Evolutionary conservation across 2,113 vertebrate genomes (phyloP).

Genomic region (Siphamia tubifer): DNA sequence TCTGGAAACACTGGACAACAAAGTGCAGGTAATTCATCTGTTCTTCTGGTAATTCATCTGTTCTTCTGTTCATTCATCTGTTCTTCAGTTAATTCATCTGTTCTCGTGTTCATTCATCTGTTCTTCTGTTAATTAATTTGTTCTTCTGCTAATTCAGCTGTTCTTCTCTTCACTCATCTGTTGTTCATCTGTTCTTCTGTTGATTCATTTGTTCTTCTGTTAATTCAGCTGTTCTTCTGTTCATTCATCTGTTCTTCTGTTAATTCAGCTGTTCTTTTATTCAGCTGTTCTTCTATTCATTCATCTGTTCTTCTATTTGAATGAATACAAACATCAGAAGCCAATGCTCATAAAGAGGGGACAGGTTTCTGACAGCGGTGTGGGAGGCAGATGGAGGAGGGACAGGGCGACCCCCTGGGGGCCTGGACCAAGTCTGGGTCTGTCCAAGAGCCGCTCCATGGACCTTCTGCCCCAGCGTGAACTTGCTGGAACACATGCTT

Average conservation of each 20-base stretch:
- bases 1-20: conserved; percentile 37
- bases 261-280: conserved; percentile 21
- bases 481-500: conserved; percentile 37
- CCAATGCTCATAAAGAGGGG: not conserved
- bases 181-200: not conserved
- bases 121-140: no score
- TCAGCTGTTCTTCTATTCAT: not conserved
- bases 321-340: not conserved
- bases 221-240: conserved; percentile 29
- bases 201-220: not conserved
- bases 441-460: conserved; percentile 66
- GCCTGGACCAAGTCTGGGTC: not conserved
- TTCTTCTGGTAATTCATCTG: conserved; percentile 57
- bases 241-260: not conserved
- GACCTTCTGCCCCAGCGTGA: conserved; percentile 59
- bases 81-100: conserved; percentile 64
- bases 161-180: no score
- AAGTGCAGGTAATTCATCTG: conserved; percentile 66
- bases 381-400: conserved; percentile 26
- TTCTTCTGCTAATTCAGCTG: conserved; percentile 41
- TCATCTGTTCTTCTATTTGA: not conserved
- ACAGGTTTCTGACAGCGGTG: conserved; percentile 36
- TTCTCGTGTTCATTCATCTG: not conserved
- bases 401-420: not conserved
- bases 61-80: not conserved